These are phyloP conservation scores for Acanthurus lineatus DNA, from an alignment of 2,797 vertebrate species.

Conservation along the genomic window DNA sequence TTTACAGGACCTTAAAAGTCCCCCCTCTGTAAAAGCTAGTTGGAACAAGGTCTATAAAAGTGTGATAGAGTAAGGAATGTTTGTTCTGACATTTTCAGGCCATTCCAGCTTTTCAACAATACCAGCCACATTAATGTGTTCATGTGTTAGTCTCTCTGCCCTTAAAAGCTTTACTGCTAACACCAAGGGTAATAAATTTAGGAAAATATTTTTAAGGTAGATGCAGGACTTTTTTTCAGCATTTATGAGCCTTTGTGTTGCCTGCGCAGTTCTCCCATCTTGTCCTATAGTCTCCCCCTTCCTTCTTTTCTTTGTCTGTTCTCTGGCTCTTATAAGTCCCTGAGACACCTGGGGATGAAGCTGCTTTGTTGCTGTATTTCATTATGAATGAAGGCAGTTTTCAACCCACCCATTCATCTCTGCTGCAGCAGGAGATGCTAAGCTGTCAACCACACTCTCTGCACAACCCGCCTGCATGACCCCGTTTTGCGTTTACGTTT, in stretches of 20 bases:
- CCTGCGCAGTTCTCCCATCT: slow-evolving; percentile 7
- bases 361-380: slow-evolving; percentile 70
- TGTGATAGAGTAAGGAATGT: slow-evolving; percentile 48
- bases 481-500: slow-evolving; percentile 35
- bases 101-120: slow-evolving; percentile 26
- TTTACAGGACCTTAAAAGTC: slow-evolving; percentile 18
- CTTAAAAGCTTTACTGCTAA: slow-evolving; percentile 50
- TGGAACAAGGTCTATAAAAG: slow-evolving; percentile 36
- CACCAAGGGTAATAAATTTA: slow-evolving; percentile 63
- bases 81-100: slow-evolving; percentile 67
- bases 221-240: slow-evolving; percentile 12
- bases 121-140: slow-evolving; percentile 2
- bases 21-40: slow-evolving; percentile 20
- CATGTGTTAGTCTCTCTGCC: slow-evolving; percentile 23
- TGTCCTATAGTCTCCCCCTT: slow-evolving; percentile 8
- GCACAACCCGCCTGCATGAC: slow-evolving; percentile 38
- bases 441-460: slow-evolving; percentile 53
- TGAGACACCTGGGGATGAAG: slow-evolving; percentile 64
- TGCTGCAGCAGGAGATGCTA: slow-evolving; percentile 56
- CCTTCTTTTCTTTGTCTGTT: slow-evolving; percentile 15
- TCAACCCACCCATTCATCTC: slow-evolving; percentile 75
- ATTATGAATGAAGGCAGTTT: slow-evolving; percentile 81
- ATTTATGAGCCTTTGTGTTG: slow-evolving; percentile 18
- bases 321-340: slow-evolving; percentile 22
- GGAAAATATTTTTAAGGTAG: slow-evolving; percentile 30